A percentile compares a stretch with the other conserved stretches of the same genome.
Evolutionary conservation across 2,888 invertebrate genomes (phyloP).

Genomic region (Andrena fulva): DNA sequence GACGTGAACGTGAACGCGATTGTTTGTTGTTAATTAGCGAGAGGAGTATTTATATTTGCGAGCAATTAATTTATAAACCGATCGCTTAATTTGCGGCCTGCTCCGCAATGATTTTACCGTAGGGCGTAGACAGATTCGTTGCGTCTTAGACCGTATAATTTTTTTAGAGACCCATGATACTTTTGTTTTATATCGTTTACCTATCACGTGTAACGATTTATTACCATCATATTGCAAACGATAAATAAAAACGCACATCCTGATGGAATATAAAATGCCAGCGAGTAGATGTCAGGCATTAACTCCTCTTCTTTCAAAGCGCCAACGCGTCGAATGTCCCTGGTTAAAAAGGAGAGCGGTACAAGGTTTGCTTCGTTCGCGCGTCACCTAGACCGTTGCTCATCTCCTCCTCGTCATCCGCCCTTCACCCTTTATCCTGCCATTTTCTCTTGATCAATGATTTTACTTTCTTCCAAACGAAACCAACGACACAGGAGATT

Average conservation of each 20-base stretch:
- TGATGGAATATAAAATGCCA: constrained; percentile 28
- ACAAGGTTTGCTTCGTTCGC: background rate
- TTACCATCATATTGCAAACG: constrained; percentile 70
- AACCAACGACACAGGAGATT: constrained; percentile 81
- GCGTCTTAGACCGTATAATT: constrained; percentile 64
- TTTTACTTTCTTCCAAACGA: constrained; percentile 57
- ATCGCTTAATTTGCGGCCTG: constrained; percentile 53
- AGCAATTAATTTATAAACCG: constrained; percentile 45
- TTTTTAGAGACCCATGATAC: constrained; percentile 62
- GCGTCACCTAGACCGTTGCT: constrained; percentile 7
- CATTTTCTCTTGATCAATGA: constrained; percentile 39
- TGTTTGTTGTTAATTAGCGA: constrained; percentile 60
- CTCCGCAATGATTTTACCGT: constrained; percentile 39
- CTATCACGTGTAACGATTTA: constrained; percentile 74
- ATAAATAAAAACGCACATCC: constrained; percentile 72
- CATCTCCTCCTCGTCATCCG: constrained; percentile 20
- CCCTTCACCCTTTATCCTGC: constrained; percentile 4
- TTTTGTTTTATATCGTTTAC: constrained; percentile 67
- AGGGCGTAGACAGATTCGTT: constrained; percentile 38
- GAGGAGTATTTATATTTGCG: constrained; percentile 50
- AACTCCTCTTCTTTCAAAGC: background rate
- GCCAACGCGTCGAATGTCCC: background rate
- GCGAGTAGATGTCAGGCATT: background rate
- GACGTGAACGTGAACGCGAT: constrained; percentile 27
- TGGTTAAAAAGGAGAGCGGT: background rate